These are phyloP conservation scores for Procambarus virginalis DNA, from an alignment of 1,140 invertebrate species.

Conservation along the genomic window DNA sequence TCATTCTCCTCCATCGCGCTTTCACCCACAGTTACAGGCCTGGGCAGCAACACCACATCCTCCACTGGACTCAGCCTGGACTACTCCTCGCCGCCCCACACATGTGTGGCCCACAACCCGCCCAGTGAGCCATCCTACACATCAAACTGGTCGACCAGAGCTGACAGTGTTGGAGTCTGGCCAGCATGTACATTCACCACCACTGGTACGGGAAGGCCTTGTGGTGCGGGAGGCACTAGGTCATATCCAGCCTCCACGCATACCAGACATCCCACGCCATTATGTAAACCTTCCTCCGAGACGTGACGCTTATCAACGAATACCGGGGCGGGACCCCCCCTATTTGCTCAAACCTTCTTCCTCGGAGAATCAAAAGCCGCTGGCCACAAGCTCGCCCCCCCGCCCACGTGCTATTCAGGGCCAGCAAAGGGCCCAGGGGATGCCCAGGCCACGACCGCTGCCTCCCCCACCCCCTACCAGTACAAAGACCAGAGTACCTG, in stretches of 20 bases:
- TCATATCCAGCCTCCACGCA: constrained; percentile 67
- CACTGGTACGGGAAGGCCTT: constrained; percentile 24
- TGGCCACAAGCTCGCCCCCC: constrained; percentile 73
- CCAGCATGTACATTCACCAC: constrained; percentile 69
- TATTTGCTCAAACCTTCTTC: constrained; percentile 70
- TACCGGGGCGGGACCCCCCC: constrained; percentile 65
- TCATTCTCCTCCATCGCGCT: constrained; percentile 64
- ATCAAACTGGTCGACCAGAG: constrained; percentile 55
- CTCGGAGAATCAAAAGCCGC: constrained; percentile 72
- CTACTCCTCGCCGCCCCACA: constrained; percentile 46
- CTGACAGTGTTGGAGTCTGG: constrained; percentile 69
- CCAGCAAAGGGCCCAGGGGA: constrained; percentile 58
- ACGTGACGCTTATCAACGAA: constrained; percentile 66
- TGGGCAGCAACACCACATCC: constrained; percentile 51
- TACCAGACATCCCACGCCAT: constrained; percentile 69
- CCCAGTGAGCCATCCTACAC: constrained; percentile 54
- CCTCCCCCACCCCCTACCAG: constrained; percentile 76
- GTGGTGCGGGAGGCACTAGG: constrained; percentile 56
- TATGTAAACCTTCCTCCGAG: constrained; percentile 70
- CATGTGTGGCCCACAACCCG: constrained; percentile 59
- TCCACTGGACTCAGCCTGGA: constrained; percentile 44
- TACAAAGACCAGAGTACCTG: constrained; percentile 64
- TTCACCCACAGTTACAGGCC: constrained; percentile 53
- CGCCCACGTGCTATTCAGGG: constrained; percentile 64
- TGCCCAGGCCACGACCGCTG: constrained; percentile 65